Conservation (phyloP, 2,113 vertebrate species). For the Salvelinus alpinus region DNA sequence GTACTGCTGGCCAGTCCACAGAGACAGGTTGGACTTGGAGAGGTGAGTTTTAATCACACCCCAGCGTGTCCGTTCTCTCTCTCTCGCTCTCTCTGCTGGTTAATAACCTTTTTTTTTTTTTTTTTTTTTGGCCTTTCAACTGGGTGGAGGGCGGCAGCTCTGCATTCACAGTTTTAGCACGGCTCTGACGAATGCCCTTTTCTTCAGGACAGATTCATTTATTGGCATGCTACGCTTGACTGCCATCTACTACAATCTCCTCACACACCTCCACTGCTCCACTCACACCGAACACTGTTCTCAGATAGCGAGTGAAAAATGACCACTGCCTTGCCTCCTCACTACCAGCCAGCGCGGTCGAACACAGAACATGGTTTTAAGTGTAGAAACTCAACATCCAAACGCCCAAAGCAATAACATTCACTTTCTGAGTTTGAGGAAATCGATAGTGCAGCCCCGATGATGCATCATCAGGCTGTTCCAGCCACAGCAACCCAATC, state of each 20-base stretch:
- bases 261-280: slow-evolving; percentile 3
- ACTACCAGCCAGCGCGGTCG: slow-evolving; percentile 6
- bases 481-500: slow-evolving; percentile 11
- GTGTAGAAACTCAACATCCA: slow-evolving; percentile 45
- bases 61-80: background rate
- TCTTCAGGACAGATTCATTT: slow-evolving; percentile 6
- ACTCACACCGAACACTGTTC: background rate
- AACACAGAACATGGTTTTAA: background rate
- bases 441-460: slow-evolving; percentile 13
- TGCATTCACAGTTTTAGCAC: slow-evolving; percentile 2
- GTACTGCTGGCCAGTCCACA: too few relatives aligned
- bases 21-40: background rate
- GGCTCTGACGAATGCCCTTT: slow-evolving; percentile 8
- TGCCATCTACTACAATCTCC: slow-evolving; percentile 13
- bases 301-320: background rate
- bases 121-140: slow-evolving; percentile 19
- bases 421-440: slow-evolving; percentile 9
- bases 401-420: slow-evolving; percentile 22
- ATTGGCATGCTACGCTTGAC: slow-evolving; percentile 17
- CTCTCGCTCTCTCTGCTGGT: background rate
- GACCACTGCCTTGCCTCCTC: background rate
- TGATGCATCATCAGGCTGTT: slow-evolving; percentile 31
- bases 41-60: background rate
- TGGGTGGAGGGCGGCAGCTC: background rate
- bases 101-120: slow-evolving; percentile 6